phyloP scores from a whole-genome alignment of 2,113 vertebrate genomes.

The Canis aureus region DNA sequence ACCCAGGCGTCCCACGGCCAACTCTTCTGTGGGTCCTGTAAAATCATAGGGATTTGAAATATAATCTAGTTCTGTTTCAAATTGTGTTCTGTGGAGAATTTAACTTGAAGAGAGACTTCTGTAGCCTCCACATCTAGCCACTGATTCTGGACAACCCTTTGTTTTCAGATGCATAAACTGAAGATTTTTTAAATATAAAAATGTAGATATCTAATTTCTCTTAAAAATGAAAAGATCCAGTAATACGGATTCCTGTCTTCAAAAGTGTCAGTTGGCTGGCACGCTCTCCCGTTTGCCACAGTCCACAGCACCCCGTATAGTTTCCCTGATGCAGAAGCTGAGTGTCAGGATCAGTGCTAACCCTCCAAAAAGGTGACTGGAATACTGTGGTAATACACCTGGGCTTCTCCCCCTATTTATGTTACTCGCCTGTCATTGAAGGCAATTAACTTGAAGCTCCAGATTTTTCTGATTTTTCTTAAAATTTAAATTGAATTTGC shows the following conservation, averaged over 20 bases:
- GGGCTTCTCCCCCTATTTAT: not conserved
- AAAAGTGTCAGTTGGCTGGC: not conserved
- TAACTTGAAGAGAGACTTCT: constrained; percentile 10
- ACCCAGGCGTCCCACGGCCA: not conserved
- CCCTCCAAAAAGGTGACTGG: not conserved
- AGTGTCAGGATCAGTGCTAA: not conserved
- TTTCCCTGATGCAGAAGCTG: not conserved
- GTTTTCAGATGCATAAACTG: not conserved
- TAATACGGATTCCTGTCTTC: not conserved
- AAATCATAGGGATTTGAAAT: not conserved
- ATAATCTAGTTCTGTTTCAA: not conserved
- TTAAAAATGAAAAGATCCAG: not conserved
- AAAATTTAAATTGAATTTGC: no score
- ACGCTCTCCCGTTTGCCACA: not conserved
- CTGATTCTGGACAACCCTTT: not conserved
- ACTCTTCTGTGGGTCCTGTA: not conserved
- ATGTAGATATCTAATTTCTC: not conserved
- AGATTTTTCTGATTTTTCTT: not conserved
- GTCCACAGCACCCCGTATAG: not conserved
- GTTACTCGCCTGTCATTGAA: not conserved
- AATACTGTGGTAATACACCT: no score
- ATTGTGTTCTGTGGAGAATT: not conserved
- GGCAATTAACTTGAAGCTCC: not conserved
- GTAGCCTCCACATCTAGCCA: not conserved
- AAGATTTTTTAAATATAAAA: constrained; percentile 5